Conservation (phyloP, 2,888 invertebrate species). For the Diadegma fenestrale region DNA sequence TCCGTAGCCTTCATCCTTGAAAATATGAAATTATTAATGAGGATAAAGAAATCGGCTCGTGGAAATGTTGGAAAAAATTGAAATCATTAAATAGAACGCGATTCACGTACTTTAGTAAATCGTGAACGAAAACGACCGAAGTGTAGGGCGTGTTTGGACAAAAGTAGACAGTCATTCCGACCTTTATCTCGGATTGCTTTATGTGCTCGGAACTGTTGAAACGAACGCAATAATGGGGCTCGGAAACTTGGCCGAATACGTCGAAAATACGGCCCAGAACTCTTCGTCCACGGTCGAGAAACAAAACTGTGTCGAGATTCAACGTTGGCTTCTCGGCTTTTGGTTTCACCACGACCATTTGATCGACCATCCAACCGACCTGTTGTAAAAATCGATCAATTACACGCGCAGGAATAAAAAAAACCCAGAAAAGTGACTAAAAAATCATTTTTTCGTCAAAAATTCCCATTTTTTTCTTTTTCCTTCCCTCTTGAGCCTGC, state of each 20-base stretch:
- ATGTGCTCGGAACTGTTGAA: slow-evolving; percentile 94
- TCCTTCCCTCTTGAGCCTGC: neutral
- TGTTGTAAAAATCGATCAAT: slow-evolving; percentile 82
- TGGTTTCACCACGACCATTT: slow-evolving; percentile 90
- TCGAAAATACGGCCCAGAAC: slow-evolving; percentile 94
- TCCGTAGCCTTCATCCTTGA: slow-evolving; percentile 93
- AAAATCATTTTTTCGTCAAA: neutral
- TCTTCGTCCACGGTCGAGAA: slow-evolving; percentile 91
- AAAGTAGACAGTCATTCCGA: slow-evolving; percentile 92
- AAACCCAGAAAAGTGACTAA: neutral
- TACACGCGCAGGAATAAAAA: neutral
- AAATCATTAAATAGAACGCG: too few relatives aligned
- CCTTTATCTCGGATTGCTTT: slow-evolving; percentile 87
- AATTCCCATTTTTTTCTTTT: slow-evolving; percentile 23
- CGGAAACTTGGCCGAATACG: slow-evolving; percentile 94
- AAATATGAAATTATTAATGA: neutral
- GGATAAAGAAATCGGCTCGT: neutral
- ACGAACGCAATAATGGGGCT: slow-evolving; percentile 95
- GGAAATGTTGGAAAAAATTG: too few relatives aligned
- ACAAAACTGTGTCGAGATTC: slow-evolving; percentile 94
- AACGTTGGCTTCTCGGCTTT: slow-evolving; percentile 91
- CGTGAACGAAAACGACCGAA: slow-evolving; percentile 90
- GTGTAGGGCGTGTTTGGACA: slow-evolving; percentile 93
- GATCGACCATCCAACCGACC: slow-evolving; percentile 82
- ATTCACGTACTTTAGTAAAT: slow-evolving; percentile 89